Base-by-base conservation (phyloP, 2,113 vertebrate genomes). In the Cairina moschata region DNA sequence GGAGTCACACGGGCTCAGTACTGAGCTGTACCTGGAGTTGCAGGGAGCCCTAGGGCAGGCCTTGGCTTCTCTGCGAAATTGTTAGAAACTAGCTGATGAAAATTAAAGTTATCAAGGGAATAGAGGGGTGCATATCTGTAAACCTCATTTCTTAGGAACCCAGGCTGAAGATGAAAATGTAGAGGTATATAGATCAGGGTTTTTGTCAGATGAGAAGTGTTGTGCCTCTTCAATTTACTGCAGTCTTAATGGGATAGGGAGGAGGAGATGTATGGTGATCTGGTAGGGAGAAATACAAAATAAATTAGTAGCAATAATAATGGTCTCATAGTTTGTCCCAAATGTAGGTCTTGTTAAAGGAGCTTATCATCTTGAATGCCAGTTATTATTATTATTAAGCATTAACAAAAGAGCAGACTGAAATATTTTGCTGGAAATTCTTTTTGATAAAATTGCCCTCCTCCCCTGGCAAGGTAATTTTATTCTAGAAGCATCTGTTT, bases 251-350 rank as follows among this genome's bases (percentile, higher is more conserved):
- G 46, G 67, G 50, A 55, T 83, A 48, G 32, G 85, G 82, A 92
- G 55, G 18, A 93, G 46, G 34, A 46, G 72, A 88, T 81, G 56
- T 59, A 83, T 4, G 18, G 32, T 0, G 4, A n/a, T 34, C 34
- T 88, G 52, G 20, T 65, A 94, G 56, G 26, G 18, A 90, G 42
- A 90, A 81, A 88, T 96, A 76, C 73, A 92, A 79, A 92, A 82
- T 90, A 84, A 88, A 90, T 95, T 83, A 81, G 46, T 72, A 69
- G n/a, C 26, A 84, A 16, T 58, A 72, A 38, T 83, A 88, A 73
- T 62, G 26, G 29, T 63, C 36, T 90, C 31, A 46, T 91, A 83
- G 90, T 81, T 93, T 77, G 68, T 75, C 68, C 59, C 29, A 78
- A 69, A 56, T 78, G 52, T 42, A 78, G 56, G 73, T 73, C 71